Conservation (phyloP, 2,888 invertebrate genomes). For the Acanthosepion lycidas region DNA sequence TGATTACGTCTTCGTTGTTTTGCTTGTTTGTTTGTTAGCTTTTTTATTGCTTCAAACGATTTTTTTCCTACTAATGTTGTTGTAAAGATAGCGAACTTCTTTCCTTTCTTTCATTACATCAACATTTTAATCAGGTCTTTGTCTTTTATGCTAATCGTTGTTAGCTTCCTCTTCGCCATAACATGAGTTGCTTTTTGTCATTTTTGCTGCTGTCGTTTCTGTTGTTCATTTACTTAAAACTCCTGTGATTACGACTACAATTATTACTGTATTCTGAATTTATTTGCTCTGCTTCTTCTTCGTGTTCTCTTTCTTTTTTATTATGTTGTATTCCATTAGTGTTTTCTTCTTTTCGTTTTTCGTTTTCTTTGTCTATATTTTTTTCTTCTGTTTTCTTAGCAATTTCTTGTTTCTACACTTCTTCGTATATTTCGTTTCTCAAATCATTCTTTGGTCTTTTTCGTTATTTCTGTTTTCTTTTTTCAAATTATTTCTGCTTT, state of each 20-base stretch:
- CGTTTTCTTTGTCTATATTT: neutral
- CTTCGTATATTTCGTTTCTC: neutral
- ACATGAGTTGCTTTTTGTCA: neutral
- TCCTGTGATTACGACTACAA: no score
- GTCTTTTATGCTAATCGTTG: no score
- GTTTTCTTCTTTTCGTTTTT: neutral
- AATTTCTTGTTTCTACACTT: no score
- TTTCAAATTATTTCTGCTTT: neutral
- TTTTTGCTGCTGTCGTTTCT: neutral
- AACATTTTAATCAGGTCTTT: no score
- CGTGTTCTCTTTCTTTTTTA: neutral
- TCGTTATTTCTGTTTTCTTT: neutral
- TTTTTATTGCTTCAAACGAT: neutral
- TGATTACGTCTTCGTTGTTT: neutral
- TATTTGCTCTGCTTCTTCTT: neutral
- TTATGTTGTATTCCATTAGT: no score
- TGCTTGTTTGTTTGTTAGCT: neutral
- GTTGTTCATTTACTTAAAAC: no score
- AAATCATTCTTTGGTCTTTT: neutral
- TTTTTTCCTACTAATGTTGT: neutral
- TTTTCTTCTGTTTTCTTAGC: neutral
- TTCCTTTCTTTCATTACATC: no score
- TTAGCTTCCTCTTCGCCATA: neutral
- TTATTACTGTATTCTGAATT: no score
- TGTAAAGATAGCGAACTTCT: no score